Conservation (phyloP, 1,140 invertebrate genomes). For the Bombus confusus region DNA sequence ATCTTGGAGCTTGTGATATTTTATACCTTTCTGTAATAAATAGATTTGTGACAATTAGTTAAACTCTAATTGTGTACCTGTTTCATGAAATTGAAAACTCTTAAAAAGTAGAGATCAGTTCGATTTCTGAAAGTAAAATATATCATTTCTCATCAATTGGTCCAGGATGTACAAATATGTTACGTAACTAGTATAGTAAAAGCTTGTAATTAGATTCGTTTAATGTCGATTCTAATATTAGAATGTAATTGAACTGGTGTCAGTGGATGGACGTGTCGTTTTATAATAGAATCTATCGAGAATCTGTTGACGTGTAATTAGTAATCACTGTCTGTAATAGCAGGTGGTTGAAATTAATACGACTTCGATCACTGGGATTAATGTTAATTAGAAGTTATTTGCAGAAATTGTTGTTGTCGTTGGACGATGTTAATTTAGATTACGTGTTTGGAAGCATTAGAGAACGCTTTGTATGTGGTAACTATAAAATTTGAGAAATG, state of each 20-base stretch:
- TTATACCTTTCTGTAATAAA: no score
- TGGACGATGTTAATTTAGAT: not conserved
- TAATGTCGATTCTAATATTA: not conserved
- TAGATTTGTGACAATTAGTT: no score
- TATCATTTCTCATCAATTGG: not conserved
- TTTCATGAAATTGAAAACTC: no score
- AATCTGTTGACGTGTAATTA: conserved; percentile 7
- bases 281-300: not conserved
- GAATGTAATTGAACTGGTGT: not conserved
- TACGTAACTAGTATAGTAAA: not conserved
- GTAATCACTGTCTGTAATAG: not conserved
- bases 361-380: not conserved
- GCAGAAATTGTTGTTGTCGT: not conserved
- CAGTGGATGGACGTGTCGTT: no score
- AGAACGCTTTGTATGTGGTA: not conserved
- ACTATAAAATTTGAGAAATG: no score
- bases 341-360: not conserved
- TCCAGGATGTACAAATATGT: not conserved
- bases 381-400: not conserved
- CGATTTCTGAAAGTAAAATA: no score
- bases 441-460: not conserved
- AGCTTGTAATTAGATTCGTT: not conserved
- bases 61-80: no score
- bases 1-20: no score
- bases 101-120: no score